phyloP scores from a whole-genome alignment of 2,888 invertebrate genomes.

The Thereva unica region DNA sequence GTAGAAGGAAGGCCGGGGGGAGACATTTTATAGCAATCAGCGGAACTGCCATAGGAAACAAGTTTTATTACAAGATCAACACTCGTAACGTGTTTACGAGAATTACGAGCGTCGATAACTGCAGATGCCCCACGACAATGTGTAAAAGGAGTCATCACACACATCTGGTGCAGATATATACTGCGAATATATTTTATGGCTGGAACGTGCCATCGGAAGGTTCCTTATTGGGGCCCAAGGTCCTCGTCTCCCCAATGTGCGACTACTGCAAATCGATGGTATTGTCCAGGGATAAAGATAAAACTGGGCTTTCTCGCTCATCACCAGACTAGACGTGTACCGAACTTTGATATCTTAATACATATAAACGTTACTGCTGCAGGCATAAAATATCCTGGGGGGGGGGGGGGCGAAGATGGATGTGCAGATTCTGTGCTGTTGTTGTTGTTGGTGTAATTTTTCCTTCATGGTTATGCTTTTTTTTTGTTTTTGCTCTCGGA shows the following conservation, averaged over 20 bases:
- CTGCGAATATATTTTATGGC: constrained; percentile 30
- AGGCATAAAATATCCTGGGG: too few species aligned
- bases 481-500: too few species aligned
- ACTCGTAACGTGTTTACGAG: constrained; percentile 34
- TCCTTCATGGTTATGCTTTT: too few species aligned
- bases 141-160: constrained; percentile 32
- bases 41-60: constrained; percentile 27
- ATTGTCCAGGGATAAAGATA: constrained; percentile 18
- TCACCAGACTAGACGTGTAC: constrained; percentile 17
- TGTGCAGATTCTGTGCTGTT: too few species aligned
- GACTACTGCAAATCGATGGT: constrained; percentile 22
- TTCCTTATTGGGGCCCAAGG: constrained; percentile 15
- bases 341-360: constrained; percentile 30
- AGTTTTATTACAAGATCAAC: constrained; percentile 32
- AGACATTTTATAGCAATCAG: constrained; percentile 30
- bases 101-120: constrained; percentile 28
- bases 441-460: too few species aligned
- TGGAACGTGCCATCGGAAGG: constrained; percentile 21
- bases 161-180: constrained; percentile 33
- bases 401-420: too few species aligned
- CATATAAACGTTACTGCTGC: too few species aligned
- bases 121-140: constrained; percentile 17
- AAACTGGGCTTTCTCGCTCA: constrained; percentile 1
- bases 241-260: not conserved
- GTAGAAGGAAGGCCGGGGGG: not conserved